Evolutionary conservation across 2,113 vertebrate species (phyloP), one percentile per base, ranked within the genome.

Genomic region (Tursiops truncatus): DNA sequence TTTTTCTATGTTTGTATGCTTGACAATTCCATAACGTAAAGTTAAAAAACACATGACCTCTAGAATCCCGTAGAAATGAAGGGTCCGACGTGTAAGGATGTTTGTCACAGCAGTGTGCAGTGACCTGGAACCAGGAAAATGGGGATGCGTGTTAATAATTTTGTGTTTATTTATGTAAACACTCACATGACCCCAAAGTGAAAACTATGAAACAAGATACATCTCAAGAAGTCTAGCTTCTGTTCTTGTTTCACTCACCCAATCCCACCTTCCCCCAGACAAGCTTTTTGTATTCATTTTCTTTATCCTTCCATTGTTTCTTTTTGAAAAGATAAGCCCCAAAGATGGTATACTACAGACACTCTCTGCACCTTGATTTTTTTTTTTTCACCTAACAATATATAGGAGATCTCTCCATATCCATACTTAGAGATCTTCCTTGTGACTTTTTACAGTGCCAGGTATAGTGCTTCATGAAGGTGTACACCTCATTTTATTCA

Each of bases 401-500:
- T 18, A 11, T 25, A 25, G 20, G 89, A 63, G 53, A 5, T 15
- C 20, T 58, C 33, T 23, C 53, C 15, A 2, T 36, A 7, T 65
- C 31, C 6, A 33, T 62, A 2, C 28, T n/a, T 26, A 28, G 33
- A 53, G 21, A 9, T n/a, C 21, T 38, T 23, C 83, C n/a, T 20
- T 26, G 28, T 11, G 4, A 4, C 38, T 47, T 65, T 23, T 41
- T 18, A 9, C 20, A 15, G 25, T 0, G 5, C 6, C 4, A 1
- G 8, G 2, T 5, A 13, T 11, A 5, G 6, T 12, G 1, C 53
- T 13, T 41, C 44, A 8, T 13, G 33, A 58, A 44, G 36, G 5
- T 33, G 4, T 33, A 21, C 21, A 8, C 4, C 83, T 58, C 11
- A 31, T 33, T 44, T 77, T 38, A 60, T 15, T 21, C 33, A 25